phyloP scores from a whole-genome alignment of 1,140 invertebrate species.

The Grapholita molesta region DNA sequence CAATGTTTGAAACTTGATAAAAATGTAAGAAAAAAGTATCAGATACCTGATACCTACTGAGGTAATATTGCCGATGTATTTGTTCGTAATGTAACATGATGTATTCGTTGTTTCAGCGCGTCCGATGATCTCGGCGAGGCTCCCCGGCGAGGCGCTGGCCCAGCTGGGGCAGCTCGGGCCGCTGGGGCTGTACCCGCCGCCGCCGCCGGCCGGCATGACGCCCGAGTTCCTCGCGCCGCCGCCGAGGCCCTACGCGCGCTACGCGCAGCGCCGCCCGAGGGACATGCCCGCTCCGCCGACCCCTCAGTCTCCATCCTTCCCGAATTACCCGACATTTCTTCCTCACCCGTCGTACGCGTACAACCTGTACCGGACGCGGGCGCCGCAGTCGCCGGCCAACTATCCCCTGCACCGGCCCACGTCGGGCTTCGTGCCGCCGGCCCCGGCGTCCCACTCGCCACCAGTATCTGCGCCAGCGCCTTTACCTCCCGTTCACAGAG shows the following conservation, averaged over 20 bases:
- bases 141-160: conserved; percentile 74
- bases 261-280: conserved; percentile 51
- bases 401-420: conserved; percentile 52
- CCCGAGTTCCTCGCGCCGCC: conserved; percentile 73
- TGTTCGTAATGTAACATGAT: background rate
- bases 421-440: conserved; percentile 62
- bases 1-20: too few relatives aligned
- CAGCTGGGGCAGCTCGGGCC: conserved; percentile 67
- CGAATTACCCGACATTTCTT: conserved; percentile 58
- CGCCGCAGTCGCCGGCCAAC: conserved; percentile 41
- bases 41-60: background rate
- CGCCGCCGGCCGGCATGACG: conserved; percentile 53
- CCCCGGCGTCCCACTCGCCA: conserved; percentile 57
- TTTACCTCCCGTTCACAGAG: conserved; percentile 44
- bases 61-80: too few relatives aligned
- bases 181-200: conserved; percentile 35
- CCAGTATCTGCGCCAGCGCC: conserved; percentile 52
- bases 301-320: conserved; percentile 43
- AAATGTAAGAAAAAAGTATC: too few relatives aligned
- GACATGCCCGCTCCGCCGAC: conserved; percentile 36
- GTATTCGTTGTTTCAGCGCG: conserved; percentile 48
- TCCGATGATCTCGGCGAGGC: conserved; percentile 77
- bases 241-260: conserved; percentile 69
- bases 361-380: conserved; percentile 50
- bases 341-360: conserved; percentile 52